phyloP scores from a whole-genome alignment of 2,888 invertebrate species.

The Neocrepidodera transversa region DNA sequence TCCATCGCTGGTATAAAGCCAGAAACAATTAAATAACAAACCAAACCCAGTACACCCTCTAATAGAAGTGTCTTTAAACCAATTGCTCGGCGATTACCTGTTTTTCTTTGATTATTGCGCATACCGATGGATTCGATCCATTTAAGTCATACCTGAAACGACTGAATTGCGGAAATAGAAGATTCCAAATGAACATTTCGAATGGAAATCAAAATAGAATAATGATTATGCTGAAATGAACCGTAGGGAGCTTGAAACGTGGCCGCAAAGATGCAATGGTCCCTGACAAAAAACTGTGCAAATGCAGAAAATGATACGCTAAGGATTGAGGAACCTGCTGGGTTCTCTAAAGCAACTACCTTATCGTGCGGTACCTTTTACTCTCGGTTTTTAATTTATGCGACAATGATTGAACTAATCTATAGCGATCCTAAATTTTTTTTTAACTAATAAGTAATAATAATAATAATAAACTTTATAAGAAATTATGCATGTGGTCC shows the following conservation, averaged over 20 bases:
- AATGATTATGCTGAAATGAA: conserved; percentile 13
- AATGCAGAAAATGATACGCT: background rate
- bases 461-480: too few relatives aligned
- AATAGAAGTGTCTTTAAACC: background rate
- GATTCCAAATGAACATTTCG: too few relatives aligned
- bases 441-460: too few relatives aligned
- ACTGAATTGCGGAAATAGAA: conserved; percentile 3
- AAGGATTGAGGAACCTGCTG: background rate
- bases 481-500: too few relatives aligned
- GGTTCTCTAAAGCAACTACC: too few relatives aligned
- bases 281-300: conserved; percentile 5
- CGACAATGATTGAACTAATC: too few relatives aligned
- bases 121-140: background rate
- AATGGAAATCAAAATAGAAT: conserved; percentile 13
- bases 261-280: conserved; percentile 3
- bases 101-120: background rate
- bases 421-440: too few relatives aligned
- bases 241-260: conserved; percentile 11
- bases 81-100: background rate
- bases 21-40: too few relatives aligned
- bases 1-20: too few relatives aligned
- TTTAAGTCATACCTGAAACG: background rate
- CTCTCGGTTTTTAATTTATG: too few relatives aligned
- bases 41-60: background rate
- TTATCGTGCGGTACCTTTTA: too few relatives aligned